Base-by-base conservation (phyloP, 1,140 invertebrate species). In the Zaprionus ornatus region DNA sequence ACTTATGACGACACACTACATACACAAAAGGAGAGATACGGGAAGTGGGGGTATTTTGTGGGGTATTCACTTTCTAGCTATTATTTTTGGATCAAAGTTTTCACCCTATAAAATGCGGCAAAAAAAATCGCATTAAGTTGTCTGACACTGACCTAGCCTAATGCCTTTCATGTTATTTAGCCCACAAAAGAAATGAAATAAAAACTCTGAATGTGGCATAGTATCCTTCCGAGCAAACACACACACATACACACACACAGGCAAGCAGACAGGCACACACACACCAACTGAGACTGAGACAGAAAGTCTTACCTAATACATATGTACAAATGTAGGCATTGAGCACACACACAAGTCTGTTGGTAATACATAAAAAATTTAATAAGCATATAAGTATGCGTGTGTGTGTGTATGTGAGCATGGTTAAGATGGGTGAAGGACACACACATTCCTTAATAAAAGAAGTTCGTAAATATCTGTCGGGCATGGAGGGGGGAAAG, bases 71-170 rank as follows among this genome's bases (percentile, higher is more conserved):
- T 72, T 83, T 83, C 71, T 64, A 70, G 64, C 80, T 69, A 77
- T 80, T 74, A 70, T 68, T 71, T 71, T 25, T 6, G 37, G 55
- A 75, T 78, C 37, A 83, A 84, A 83, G 87, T 84, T 86, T 87
- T 88, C 35, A 66, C 75, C 75, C 82, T 32, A 74, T 66, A 71
- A 82, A 83, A 75, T 83, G 83, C 81, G 72, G 68, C 68, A 56
- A 23, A 76, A 80, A 84, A 79, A 75, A 69, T 70, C 64, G 56
- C 64, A 87, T 82, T 74, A 80, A 87, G 80, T 80, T 78, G 84
- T 84, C 84, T 75, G 83, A 72, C 83, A 84, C 84, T 88, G 83
- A 87, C 83, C 83, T 87, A 78, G 66, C 80, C 84, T 74, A 88
- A 87, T 88, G 85, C 65, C 80, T 74, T 83, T 78, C 74, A 84